Base-by-base conservation (phyloP, 2,888 invertebrate species). In the Anthrax anthrax region DNA sequence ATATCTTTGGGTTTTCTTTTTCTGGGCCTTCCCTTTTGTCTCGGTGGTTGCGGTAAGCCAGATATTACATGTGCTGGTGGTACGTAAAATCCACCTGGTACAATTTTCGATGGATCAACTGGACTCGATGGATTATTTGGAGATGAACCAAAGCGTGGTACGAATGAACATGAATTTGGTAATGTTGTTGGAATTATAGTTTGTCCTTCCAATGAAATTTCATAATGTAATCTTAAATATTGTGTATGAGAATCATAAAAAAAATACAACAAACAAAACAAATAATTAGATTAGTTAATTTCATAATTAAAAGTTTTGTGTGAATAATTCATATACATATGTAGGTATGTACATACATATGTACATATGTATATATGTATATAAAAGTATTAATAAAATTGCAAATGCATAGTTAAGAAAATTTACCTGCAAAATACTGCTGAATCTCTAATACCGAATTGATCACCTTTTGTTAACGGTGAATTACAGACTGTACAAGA, bases 1-100 rank as follows among this genome's bases (percentile, higher is more conserved):
- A 88, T 77, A 64, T 89, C 88, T 73, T 89, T 89, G 44, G 87
- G 88, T 69, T 92, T 92, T 74, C 91, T 76, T 72, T 92, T 92
- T 63, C 92, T 74, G 34, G 92, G 92, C 55, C 94, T 74, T 12
- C 92, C 92, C 74, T 94, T 94, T 69, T 91, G 91, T 57, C 90
- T 75, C 8, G 89, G 86, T 56, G 73, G 65, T 70, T 75, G 64
- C 59, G 70, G 70, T 70, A 76, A 64, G 69, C 76, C 62, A 70
- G 77, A 57, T 72, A 77, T 51, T 72, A 77, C 68, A 57, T 67
- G 69, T 47, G 63, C 65, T 61, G 58, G 63, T 70, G 70, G 61
- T 77, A 73, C 61, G 74, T 73, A 65, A 72, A 76, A 64, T 55
- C 65, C 65, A 56, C 60, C 61, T 61, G 67, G 62, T 61, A 67